Evolutionary conservation across 2,113 vertebrate species (phyloP), one percentile per base, ranked within the genome.

Genomic region (Megaceryle maxima): DNA sequence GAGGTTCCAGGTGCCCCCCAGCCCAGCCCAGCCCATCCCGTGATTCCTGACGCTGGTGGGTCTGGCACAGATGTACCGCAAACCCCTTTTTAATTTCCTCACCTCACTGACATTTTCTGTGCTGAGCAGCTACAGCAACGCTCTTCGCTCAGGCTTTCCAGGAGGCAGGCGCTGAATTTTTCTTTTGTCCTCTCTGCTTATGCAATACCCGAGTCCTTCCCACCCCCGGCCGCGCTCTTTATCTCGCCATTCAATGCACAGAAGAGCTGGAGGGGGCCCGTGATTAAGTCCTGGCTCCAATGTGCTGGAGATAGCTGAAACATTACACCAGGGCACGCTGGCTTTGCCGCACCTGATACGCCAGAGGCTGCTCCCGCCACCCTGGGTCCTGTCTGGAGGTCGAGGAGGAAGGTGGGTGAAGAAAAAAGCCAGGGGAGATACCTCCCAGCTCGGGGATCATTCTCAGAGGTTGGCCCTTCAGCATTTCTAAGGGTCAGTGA

Each of bases 51-150:
- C 8, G 2, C 1, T 1, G 1, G 17, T 3, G n/a, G 46, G 21
- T 35, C 82, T 22, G 41, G 6, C 25, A 31, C 22, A 9, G 74
- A 15, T 2, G 11, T 0, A 24, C 31, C 4, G 11, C 51, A 51
- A 17, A 9, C 1, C 6, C 33, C 55, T 20, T 51, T 39, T 11
- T 37, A 31, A 8, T 26, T 43, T 39, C 24, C 84, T 60, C 51
- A 39, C 31, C 43, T 13, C 4, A 44, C 13, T n/a, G 50, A 10
- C 20, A 3, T 6, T 20, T 29, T 11, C 29, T 73, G 35, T 1
- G 8, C 46, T n/a, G 4, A 70, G 0, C 1, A 21, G 33, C 78
- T 5, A 15, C 4, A 33, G 74, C 28, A 21, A 26, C 0, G 21
- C 16, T 44, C 72, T n/a, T 4, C 28, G 37, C 88, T 86, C 59